Percentiles rank a stretch among this genome's conserved stretches.
These are phyloP conservation scores for Hemibagrus guttatus DNA, from an alignment of 2,797 vertebrate genomes.

Conservation along the genomic window DNA sequence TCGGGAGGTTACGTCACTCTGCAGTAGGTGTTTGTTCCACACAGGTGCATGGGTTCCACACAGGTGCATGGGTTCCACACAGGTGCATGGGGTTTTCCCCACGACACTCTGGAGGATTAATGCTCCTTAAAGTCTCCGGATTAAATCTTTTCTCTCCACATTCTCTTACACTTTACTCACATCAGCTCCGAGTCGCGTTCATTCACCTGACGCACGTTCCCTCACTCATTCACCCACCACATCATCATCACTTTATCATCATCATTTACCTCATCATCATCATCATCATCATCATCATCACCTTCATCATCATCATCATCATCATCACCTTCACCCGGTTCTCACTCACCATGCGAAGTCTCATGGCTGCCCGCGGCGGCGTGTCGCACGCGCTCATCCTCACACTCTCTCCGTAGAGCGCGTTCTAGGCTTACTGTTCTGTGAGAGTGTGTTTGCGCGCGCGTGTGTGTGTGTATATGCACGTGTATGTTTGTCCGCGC, in stretches of 20 bases:
- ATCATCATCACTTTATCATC: background rate
- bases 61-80: too few relatives aligned
- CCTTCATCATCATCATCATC: background rate
- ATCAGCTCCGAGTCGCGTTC: background rate
- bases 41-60: too few relatives aligned
- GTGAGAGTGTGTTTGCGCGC: background rate
- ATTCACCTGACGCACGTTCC: background rate
- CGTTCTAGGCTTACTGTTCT: background rate
- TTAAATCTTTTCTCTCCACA: background rate
- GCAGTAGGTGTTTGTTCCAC: too few relatives aligned
- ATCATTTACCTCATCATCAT: background rate
- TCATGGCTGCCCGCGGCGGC: constrained; percentile 75
- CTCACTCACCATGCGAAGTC: constrained; percentile 78
- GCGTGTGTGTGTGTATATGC: background rate
- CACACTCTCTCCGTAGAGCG: background rate
- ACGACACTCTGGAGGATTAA: too few relatives aligned
- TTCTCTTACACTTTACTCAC: background rate
- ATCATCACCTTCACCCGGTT: background rate
- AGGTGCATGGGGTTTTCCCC: too few relatives aligned
- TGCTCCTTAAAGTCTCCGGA: too few relatives aligned
- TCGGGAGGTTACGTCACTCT: too few relatives aligned
- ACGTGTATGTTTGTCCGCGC: background rate
- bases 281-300: background rate
- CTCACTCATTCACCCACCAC: background rate
- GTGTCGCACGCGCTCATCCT: constrained; percentile 70